Conservation (phyloP, 2,797 vertebrate species). For the Muscicapa comitata region DNA sequence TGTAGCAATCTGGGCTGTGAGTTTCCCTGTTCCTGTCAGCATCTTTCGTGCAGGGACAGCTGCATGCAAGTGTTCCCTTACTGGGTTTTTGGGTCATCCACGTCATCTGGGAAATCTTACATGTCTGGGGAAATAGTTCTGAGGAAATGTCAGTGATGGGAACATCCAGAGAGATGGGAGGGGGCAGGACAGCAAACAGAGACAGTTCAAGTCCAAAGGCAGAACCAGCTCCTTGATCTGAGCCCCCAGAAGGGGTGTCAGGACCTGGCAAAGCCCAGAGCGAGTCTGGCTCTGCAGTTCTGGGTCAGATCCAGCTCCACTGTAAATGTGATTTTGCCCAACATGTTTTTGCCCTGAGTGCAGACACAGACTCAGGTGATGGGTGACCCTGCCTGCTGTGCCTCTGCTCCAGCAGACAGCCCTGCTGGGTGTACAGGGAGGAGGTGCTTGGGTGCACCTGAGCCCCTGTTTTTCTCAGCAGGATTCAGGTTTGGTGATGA, state of each 20-base stretch:
- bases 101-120: neutral
- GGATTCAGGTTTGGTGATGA: neutral
- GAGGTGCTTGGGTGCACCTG: neutral
- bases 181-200: neutral
- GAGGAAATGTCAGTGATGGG: neutral
- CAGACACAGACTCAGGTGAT: neutral
- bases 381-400: neutral
- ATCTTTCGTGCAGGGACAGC: neutral
- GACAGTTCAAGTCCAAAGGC: neutral
- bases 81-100: neutral
- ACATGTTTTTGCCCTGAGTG: neutral
- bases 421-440: neutral
- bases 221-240: neutral
- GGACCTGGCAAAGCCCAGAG: neutral
- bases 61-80: neutral
- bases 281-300: neutral
- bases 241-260: neutral
- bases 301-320: neutral
- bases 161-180: neutral
- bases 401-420: neutral
- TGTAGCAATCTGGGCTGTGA: neutral
- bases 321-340: neutral
- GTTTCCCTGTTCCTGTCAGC: neutral
- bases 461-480: neutral
- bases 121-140: neutral